phyloP scores from a whole-genome alignment of 1,140 invertebrate species.

The Heterodera schachtii region DNA sequence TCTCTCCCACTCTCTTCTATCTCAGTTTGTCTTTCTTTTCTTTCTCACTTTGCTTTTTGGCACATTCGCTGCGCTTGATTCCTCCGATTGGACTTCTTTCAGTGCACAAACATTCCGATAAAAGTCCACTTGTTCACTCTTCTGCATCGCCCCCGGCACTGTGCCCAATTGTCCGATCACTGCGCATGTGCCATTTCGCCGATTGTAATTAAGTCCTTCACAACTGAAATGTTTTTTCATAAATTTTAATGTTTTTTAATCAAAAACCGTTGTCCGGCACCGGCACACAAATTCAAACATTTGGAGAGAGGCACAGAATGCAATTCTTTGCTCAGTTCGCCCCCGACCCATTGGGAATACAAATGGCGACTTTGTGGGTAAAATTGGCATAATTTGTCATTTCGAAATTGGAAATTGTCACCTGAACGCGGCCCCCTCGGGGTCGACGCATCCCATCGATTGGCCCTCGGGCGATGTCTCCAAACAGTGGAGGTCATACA shows the following conservation, averaged over 20 bases:
- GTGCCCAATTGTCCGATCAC: constrained; percentile 46
- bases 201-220: constrained; percentile 65
- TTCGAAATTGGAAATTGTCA: not conserved
- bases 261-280: constrained; percentile 27
- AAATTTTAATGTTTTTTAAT: constrained; percentile 8
- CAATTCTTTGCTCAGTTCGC: constrained; percentile 49
- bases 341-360: constrained; percentile 47
- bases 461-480: constrained; percentile 23
- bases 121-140: constrained; percentile 62
- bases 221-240: constrained; percentile 40
- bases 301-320: constrained; percentile 54
- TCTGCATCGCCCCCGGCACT: constrained; percentile 31
- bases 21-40: not conserved
- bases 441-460: constrained; percentile 22
- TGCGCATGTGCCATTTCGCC: constrained; percentile 59
- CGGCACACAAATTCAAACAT: constrained; percentile 56
- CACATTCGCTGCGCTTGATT: constrained; percentile 60
- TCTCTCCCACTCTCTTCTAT: too few species aligned
- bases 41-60: constrained; percentile 39
- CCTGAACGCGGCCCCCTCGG: constrained; percentile 31
- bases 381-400: not conserved
- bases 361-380: constrained; percentile 53
- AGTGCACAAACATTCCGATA: constrained; percentile 63
- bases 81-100: constrained; percentile 50
- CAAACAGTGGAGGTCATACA: constrained; percentile 64